phyloP scores from a whole-genome alignment of 1,140 invertebrate species.

The Polypedilum vanderplanki region DNA sequence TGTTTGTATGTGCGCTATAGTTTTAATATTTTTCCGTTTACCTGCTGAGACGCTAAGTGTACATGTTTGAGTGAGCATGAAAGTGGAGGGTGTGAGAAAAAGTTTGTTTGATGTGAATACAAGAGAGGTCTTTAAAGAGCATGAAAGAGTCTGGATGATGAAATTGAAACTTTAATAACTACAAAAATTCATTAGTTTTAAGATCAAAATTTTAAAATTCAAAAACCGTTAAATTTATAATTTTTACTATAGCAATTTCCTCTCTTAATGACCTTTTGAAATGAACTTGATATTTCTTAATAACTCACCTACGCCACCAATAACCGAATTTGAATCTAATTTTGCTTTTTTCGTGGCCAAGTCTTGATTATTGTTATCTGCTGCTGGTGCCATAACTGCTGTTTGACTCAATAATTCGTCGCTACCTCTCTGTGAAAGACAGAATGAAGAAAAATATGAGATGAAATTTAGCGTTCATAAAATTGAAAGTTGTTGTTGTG shows the following conservation, averaged over 20 bases:
- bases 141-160: too few relatives aligned
- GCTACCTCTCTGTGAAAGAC: conserved; percentile 80
- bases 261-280: too few relatives aligned
- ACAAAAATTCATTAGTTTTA: too few relatives aligned
- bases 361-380: conserved; percentile 87
- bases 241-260: too few relatives aligned
- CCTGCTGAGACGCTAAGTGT: neutral
- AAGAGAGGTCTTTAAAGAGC: neutral
- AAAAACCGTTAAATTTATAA: too few relatives aligned
- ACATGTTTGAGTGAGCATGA: neutral
- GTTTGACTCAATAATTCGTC: conserved; percentile 90
- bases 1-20: too few relatives aligned
- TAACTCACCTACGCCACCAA: conserved; percentile 44
- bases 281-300: too few relatives aligned
- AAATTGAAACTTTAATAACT: too few relatives aligned
- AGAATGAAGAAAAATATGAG: conserved; percentile 41
- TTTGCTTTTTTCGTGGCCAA: conserved; percentile 86
- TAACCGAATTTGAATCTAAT: conserved; percentile 42
- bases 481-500: too few relatives aligned
- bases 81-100: neutral
- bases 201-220: too few relatives aligned
- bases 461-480: too few relatives aligned
- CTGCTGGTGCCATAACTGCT: conserved; percentile 87
- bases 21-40: neutral
- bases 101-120: neutral